Evolutionary conservation across 2,888 invertebrate genomes (phyloP).

Genomic region (Phorcus lineatus): DNA sequence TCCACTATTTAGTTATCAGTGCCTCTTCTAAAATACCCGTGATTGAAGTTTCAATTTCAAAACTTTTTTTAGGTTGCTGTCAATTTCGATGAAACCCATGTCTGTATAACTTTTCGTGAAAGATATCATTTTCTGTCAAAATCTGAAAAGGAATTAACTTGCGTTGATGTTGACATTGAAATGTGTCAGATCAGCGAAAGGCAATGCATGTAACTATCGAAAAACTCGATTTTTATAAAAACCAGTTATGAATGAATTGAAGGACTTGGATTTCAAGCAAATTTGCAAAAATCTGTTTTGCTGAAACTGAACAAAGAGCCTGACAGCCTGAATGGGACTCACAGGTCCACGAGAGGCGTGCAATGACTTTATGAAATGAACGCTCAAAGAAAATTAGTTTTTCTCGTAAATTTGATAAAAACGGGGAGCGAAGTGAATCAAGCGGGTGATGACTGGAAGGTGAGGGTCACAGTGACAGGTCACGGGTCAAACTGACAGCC

Average conservation of each 20-base stretch:
- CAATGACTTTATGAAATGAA: background rate
- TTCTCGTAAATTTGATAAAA: constrained; percentile 18
- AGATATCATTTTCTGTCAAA: constrained; percentile 13
- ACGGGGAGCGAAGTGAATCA: background rate
- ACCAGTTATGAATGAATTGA: constrained; percentile 1
- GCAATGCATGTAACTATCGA: background rate
- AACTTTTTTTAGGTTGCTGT: background rate
- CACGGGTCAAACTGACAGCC: background rate
- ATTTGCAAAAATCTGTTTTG: constrained; percentile 8
- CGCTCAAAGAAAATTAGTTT: constrained; percentile 5
- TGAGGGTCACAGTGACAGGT: background rate
- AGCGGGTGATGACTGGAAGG: background rate
- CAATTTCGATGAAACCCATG: background rate
- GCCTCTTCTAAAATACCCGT: background rate
- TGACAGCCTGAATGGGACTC: constrained; percentile 11
- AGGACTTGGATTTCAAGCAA: background rate
- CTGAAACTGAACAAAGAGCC: background rate
- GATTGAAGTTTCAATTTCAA: constrained; percentile 3
- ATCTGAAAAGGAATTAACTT: background rate
- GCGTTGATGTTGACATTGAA: no score
- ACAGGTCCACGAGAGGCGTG: background rate
- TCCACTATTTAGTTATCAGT: no score
- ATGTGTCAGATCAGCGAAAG: background rate
- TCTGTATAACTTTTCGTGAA: background rate
- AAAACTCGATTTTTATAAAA: constrained; percentile 3